These are phyloP conservation scores for Parnassius apollo DNA, from an alignment of 2,888 invertebrate species.

Conservation along the genomic window DNA sequence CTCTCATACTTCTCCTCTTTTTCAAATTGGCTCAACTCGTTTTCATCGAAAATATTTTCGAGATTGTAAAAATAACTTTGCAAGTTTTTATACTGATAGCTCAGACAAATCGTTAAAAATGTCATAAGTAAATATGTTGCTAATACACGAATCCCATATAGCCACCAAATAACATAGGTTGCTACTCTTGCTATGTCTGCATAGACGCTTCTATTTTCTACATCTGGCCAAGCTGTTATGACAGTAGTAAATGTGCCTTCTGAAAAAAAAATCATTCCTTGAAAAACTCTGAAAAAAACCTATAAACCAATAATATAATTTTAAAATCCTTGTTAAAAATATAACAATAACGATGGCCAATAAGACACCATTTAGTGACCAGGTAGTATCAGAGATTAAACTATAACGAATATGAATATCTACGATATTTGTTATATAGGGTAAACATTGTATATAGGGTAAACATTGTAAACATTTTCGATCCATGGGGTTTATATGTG, in stretches of 20 bases:
- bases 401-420: too few species aligned
- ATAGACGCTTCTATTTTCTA: conserved; percentile 34
- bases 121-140: conserved; percentile 41
- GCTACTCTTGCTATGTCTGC: conserved; percentile 38
- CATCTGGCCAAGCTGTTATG: conserved; percentile 51
- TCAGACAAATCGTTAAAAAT: conserved; percentile 40
- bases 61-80: conserved; percentile 51
- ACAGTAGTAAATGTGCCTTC: conserved; percentile 44
- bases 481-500: too few species aligned
- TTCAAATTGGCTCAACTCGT: conserved; percentile 37
- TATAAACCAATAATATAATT: not conserved
- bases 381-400: too few species aligned
- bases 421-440: too few species aligned
- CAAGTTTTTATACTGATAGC: conserved; percentile 51
- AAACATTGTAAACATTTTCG: too few species aligned
- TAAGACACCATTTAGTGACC: too few species aligned
- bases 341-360: too few species aligned
- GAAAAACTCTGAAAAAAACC: not conserved
- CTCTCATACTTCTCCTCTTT: conserved; percentile 48
- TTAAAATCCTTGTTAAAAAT: too few species aligned
- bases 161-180: conserved; percentile 46
- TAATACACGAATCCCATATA: conserved; percentile 38
- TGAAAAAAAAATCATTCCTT: conserved; percentile 9
- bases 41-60: conserved; percentile 40
- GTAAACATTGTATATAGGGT: too few species aligned